Base-by-base conservation (phyloP, 2,797 vertebrate genomes). In the Lerista edwardsae region DNA sequence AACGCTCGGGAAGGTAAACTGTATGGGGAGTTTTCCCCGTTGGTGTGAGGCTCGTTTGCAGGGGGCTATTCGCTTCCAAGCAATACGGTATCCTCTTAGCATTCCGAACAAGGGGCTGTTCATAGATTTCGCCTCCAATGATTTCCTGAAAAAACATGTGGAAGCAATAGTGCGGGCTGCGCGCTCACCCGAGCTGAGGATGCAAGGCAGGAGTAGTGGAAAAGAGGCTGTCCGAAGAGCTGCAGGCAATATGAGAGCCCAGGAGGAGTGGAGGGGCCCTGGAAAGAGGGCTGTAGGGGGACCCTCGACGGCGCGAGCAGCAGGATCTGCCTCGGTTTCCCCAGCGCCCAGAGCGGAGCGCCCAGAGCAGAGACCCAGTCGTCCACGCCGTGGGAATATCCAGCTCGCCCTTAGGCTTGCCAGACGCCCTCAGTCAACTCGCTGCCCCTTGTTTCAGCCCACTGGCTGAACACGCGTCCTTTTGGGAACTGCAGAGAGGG, bases 101-200 rank as follows among this genome's bases (percentile, higher is more conserved):
- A 95, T 96, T 96, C 95, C 93, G 91, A 93, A 94, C 94, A 94
- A 94, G 95, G 91, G 95, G 64, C 95, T 95, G 95, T 95, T 96
- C 95, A 91, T 89, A 93, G 87, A 88, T 93, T n/a, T 90, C 71
- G 94, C 95, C 94, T 95, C 92, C 94, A 86, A 94, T 91, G 95
- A 87, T 96, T 96, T 96, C 95, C 97, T 96, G 96, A 82, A 95
- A 95, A 91, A 97, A 97, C 98, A 99, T 98, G 97, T 99, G 98
- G 98, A 98, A 98, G 97, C 96, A 97, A 99, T 99, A 97, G 97
- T 92, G 84, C 87, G 92, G 47, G 93, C 90, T 92, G 87, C 74
- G 93, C 93, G 80, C 91, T 95, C 94, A 89, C 90, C 92, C 92
- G 84, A 94, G 95, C 95, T 93, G 92, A 93, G 94, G 96, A 93